phyloP scores from a whole-genome alignment of 2,888 invertebrate species.

The Phrixothrix hirtus region DNA sequence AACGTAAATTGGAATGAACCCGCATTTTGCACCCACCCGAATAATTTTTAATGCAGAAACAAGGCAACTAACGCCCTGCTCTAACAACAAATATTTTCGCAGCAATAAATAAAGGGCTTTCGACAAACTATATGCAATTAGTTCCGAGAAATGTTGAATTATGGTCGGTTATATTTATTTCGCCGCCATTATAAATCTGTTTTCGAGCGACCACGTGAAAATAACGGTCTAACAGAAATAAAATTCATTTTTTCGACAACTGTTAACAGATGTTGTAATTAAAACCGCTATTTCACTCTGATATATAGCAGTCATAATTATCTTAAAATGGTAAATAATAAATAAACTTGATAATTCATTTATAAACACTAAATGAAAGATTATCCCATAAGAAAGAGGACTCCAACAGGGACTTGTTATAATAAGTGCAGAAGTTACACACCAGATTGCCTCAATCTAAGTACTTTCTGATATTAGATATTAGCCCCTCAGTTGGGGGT shows the following conservation, averaged over 20 bases:
- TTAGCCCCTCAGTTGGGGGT: constrained; percentile 34
- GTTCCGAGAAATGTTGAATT: constrained; percentile 42
- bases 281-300: constrained; percentile 10
- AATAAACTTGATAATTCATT: constrained; percentile 10
- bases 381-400: constrained; percentile 14
- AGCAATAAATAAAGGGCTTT: constrained; percentile 36
- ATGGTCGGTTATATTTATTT: constrained; percentile 34
- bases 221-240: constrained; percentile 2
- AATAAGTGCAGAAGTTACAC: constrained; percentile 30
- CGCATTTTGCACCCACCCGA: constrained; percentile 21
- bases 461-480: constrained; percentile 46
- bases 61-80: constrained; percentile 8
- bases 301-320: constrained; percentile 2
- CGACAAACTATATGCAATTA: constrained; percentile 43
- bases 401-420: constrained; percentile 33
- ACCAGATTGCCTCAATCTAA: constrained; percentile 39
- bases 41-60: constrained; percentile 24
- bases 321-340: constrained; percentile 7
- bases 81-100: constrained; percentile 17
- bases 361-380: too few relatives aligned
- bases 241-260: constrained; percentile 13
- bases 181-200: constrained; percentile 31
- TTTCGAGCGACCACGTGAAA: constrained; percentile 19
- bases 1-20: constrained; percentile 30
- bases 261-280: constrained; percentile 19